Percentiles rank a stretch among this genome's conserved stretches.
These are phyloP conservation scores for Tetranychus truncatus DNA, from an alignment of 2,888 invertebrate genomes.

Conservation along the genomic window DNA sequence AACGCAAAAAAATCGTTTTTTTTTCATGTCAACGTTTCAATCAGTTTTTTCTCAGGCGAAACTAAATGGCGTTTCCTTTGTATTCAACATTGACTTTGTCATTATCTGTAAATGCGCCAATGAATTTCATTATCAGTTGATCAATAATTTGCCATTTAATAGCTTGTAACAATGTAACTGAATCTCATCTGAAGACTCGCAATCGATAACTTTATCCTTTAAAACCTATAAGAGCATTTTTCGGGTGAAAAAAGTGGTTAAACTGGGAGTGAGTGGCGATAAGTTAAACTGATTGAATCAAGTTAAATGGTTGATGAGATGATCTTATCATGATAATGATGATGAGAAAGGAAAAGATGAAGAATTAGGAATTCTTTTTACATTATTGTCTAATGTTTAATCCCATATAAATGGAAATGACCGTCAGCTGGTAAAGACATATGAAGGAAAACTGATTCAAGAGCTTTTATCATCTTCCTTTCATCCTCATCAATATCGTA, in stretches of 20 bases:
- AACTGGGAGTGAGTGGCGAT: neutral
- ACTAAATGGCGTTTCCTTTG: too few relatives aligned
- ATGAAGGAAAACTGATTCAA: neutral
- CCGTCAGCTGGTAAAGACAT: conserved; percentile 8
- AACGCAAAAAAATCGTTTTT: too few relatives aligned
- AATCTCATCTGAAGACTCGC: too few relatives aligned
- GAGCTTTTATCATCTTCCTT: neutral
- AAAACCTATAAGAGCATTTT: neutral
- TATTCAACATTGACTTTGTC: too few relatives aligned
- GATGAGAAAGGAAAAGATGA: neutral
- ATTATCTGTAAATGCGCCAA: too few relatives aligned
- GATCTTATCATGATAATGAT: neutral
- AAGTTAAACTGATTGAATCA: neutral
- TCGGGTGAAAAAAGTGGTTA: neutral
- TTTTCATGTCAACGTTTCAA: too few relatives aligned
- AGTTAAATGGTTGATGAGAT: neutral
- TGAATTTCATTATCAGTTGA: too few relatives aligned
- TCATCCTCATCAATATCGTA: neutral
- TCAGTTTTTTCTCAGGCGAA: too few relatives aligned
- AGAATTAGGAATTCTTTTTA: neutral
- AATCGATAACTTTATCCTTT: too few relatives aligned
- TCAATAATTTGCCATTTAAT: too few relatives aligned
- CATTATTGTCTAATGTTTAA: conserved; percentile 9
- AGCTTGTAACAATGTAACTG: too few relatives aligned
- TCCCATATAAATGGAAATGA: conserved; percentile 15